Evolutionary conservation across 2,888 invertebrate species (phyloP).

Genomic region (Torymus aiolomorphi): DNA sequence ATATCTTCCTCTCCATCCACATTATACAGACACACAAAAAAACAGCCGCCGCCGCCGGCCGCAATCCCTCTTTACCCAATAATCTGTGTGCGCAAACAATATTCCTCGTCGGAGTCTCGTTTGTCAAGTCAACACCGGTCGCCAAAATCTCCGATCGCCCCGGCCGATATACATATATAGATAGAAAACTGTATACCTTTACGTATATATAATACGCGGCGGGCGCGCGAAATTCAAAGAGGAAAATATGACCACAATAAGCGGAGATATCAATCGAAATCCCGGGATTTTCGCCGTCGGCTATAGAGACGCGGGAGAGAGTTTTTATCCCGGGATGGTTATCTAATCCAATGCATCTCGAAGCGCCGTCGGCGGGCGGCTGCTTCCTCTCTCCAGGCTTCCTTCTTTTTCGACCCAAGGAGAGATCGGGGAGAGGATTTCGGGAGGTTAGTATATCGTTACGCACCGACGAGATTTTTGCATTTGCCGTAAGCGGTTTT

Average conservation of each 20-base stretch:
- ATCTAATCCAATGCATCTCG: slow-evolving; percentile 30
- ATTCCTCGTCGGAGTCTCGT: slow-evolving; percentile 31
- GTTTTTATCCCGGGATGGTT: neutral
- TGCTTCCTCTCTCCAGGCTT: slow-evolving; percentile 11
- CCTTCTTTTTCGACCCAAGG: too few relatives aligned
- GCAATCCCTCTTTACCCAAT: neutral
- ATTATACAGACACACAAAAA: neutral
- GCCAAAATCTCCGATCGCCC: slow-evolving; percentile 23
- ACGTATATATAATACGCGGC: neutral
- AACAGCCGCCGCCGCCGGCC: slow-evolving; percentile 11
- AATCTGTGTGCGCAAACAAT: slow-evolving; percentile 39
- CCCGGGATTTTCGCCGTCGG: slow-evolving; percentile 25
- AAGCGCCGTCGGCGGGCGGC: slow-evolving; percentile 13
- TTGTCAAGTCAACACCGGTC: slow-evolving; percentile 48
- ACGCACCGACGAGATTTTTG: too few relatives aligned
- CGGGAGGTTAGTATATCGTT: too few relatives aligned
- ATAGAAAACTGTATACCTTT: too few relatives aligned
- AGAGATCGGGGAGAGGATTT: too few relatives aligned
- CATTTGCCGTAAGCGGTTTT: too few relatives aligned
- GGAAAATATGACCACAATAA: neutral
- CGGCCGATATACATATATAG: neutral
- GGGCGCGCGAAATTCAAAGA: slow-evolving; percentile 27
- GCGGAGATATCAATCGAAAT: slow-evolving; percentile 38
- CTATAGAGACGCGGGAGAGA: slow-evolving; percentile 1
- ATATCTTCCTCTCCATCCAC: neutral